Percentiles rank a stretch among this genome's conserved stretches.
phyloP scores from a whole-genome alignment of 2,113 vertebrate species.

The Marmota flaviventris region DNA sequence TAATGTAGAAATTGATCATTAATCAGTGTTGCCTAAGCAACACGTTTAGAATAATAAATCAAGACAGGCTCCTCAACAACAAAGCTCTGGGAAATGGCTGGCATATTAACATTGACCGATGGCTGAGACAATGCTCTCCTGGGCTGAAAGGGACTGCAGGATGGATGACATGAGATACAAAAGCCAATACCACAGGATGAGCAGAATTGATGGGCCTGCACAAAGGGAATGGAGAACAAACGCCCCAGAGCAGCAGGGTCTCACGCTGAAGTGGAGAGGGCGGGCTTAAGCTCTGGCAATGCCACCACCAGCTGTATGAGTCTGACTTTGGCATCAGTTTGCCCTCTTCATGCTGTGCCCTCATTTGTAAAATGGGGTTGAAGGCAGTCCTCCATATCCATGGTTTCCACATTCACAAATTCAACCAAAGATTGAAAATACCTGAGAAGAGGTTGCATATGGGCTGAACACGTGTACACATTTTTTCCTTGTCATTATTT shows the following conservation, averaged over 20 bases:
- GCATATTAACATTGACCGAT: slow-evolving; percentile 53
- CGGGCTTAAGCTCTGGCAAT: not conserved
- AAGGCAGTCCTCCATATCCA: not conserved
- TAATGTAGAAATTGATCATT: slow-evolving; percentile 75
- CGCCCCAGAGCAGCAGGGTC: not conserved
- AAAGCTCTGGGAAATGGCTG: slow-evolving; percentile 52
- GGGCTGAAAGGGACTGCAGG: not conserved
- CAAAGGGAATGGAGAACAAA: not conserved
- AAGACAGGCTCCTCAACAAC: not conserved
- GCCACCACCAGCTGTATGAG: not conserved
- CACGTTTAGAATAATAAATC: slow-evolving; percentile 69
- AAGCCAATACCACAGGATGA: not conserved
- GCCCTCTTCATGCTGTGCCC: not conserved
- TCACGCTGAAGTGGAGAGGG: not conserved
- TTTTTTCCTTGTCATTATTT: not conserved
- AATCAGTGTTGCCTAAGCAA: slow-evolving; percentile 77
- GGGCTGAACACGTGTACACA: too few species aligned
- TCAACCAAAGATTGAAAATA: not conserved
- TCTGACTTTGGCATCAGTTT: not conserved
- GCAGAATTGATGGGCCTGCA: not conserved
- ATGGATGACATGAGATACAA: slow-evolving; percentile 39
- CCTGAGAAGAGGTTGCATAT: not conserved
- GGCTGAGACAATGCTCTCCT: not conserved
- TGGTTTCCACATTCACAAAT: not conserved
- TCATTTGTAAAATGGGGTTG: not conserved